A percentile compares a stretch with the other conserved stretches of the same genome.
These are phyloP conservation scores for Archips crataeganus DNA, from an alignment of 2,888 invertebrate genomes.

Conservation along the genomic window DNA sequence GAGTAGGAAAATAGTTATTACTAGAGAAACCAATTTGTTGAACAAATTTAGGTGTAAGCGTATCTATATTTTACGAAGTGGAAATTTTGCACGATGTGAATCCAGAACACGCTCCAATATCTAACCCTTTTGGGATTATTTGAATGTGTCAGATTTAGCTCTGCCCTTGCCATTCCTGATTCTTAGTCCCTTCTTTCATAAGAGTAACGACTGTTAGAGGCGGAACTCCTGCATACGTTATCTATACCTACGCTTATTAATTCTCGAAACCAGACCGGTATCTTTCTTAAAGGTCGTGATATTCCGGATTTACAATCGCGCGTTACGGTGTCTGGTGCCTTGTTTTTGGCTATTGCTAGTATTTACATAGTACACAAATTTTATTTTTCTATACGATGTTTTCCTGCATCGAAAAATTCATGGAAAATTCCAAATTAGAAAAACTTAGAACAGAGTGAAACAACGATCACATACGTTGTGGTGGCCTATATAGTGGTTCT, in stretches of 20 bases:
- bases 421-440: too few relatives aligned
- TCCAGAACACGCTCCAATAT: slow-evolving; percentile 9
- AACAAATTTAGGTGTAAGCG: slow-evolving; percentile 3
- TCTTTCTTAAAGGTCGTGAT: too few relatives aligned
- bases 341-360: too few relatives aligned
- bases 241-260: background rate
- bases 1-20: too few relatives aligned
- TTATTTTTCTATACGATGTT: too few relatives aligned
- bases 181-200: slow-evolving; percentile 47
- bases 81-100: slow-evolving; percentile 12
- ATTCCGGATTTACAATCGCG: too few relatives aligned
- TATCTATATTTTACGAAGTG: background rate
- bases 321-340: too few relatives aligned
- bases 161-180: slow-evolving; percentile 47
- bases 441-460: too few relatives aligned
- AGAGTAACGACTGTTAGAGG: background rate
- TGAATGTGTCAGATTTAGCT: slow-evolving; percentile 18
- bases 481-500: too few relatives aligned
- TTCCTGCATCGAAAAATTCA: too few relatives aligned
- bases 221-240: background rate
- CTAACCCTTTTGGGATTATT: slow-evolving; percentile 27
- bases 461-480: too few relatives aligned
- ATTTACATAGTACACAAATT: too few relatives aligned
- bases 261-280: background rate
- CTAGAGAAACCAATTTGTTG: background rate